Base-by-base conservation (phyloP, 2,113 vertebrate species). In the Anarrhichthys ocellatus region DNA sequence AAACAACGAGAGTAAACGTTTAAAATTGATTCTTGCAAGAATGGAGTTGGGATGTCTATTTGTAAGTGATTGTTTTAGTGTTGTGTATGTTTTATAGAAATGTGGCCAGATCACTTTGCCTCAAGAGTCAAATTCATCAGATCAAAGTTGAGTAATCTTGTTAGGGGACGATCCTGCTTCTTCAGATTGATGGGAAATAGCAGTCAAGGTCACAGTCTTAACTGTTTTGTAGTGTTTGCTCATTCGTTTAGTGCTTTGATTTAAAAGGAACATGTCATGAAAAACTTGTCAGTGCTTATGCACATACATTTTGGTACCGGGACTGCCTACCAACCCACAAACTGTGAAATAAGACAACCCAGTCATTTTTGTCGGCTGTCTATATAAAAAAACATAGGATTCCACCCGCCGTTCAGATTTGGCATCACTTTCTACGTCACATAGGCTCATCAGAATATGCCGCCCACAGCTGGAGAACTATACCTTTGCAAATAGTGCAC, bases 51-150 rank as follows among this genome's bases (percentile, higher is more conserved):
- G 58, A 69, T 76, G 70, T 84, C 54, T 67, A 46, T 88, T 83
- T 72, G 59, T 64, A 42, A 78, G 62, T 63, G 83, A 34, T 44
- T n/a, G 59, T 50, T 54, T 54, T 69, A 82, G 68, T 78, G 64
- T 50, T 81, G 61, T 76, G 75, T 38, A 62, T 75, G 58, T 77
- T 82, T 81, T 56, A 46, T 64, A 71, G 83, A 83, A 90, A 86
- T 78, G 72, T 85, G 74, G 82, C 62, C 34, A 50, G 59, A 88
- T 82, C 82, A 67, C 73, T 85, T 81, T 68, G 76, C 86, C 93
- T 86, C 87, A 65, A 77, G 81, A 87, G 81, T 81, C 36, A 65
- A 86, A 84, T 92, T 75, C 81, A 88, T 86, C 78, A 85, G 46
- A 59, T 46, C 73, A 70, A 72, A 44, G 62, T 61, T 74, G 66